phyloP scores from a whole-genome alignment of 2,797 vertebrate species.

The Brachyrhaphis roseni region DNA sequence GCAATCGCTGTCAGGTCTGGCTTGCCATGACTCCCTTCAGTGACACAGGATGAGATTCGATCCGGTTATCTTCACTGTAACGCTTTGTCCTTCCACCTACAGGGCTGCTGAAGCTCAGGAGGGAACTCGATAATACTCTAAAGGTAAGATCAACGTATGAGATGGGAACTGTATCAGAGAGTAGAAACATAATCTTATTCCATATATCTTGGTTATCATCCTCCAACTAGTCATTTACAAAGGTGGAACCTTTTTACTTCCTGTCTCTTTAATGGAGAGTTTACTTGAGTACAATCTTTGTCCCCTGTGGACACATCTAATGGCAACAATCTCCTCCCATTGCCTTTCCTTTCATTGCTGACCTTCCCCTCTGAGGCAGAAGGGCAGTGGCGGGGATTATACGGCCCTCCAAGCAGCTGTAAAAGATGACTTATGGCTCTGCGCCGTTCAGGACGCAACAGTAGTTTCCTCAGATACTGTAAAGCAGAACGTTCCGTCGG shows the following conservation, averaged over 20 bases:
- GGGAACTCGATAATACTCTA: slow-evolving; percentile 43
- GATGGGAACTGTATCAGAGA: slow-evolving; percentile 16
- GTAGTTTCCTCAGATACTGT: slow-evolving; percentile 29
- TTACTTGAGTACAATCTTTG: slow-evolving; percentile 16
- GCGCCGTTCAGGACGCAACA: slow-evolving; percentile 52
- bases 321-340: slow-evolving; percentile 15
- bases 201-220: slow-evolving; percentile 7
- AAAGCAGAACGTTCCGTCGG: slow-evolving; percentile 16
- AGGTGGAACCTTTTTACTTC: not conserved
- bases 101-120: slow-evolving; percentile 29
- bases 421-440: slow-evolving; percentile 64
- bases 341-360: slow-evolving; percentile 49
- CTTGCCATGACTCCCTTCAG: slow-evolving; percentile 33
- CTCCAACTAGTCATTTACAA: not conserved
- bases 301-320: slow-evolving; percentile 52
- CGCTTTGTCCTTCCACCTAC: slow-evolving; percentile 36
- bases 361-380: slow-evolving; percentile 62
- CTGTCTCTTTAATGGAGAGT: slow-evolving; percentile 41
- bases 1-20: slow-evolving; percentile 32
- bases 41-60: slow-evolving; percentile 40
- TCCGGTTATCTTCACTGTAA: slow-evolving; percentile 20
- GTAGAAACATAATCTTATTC: slow-evolving; percentile 6
- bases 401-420: slow-evolving; percentile 65
- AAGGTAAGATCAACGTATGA: slow-evolving; percentile 34
- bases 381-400: slow-evolving; percentile 54